phyloP scores from a whole-genome alignment of 2,888 invertebrate species.

The Podabrus alpinus region DNA sequence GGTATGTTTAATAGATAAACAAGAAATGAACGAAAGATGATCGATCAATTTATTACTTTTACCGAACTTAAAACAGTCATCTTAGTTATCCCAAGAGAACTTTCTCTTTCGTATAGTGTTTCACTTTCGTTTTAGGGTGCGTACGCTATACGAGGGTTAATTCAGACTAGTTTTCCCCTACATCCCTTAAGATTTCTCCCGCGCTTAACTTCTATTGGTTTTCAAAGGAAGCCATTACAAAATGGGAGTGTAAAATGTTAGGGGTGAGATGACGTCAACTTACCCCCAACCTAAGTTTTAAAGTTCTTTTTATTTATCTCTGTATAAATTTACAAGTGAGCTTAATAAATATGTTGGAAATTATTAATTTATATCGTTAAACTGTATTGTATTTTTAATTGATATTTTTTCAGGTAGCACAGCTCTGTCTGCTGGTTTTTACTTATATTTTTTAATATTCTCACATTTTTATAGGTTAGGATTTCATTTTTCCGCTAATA shows the following conservation, averaged over 20 bases:
- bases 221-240: constrained; percentile 46
- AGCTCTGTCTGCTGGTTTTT: background rate
- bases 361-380: background rate
- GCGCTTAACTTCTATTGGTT: constrained; percentile 42
- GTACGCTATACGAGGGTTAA: constrained; percentile 38
- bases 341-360: background rate
- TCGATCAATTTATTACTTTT: constrained; percentile 11
- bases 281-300: constrained; percentile 18
- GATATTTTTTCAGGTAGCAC: background rate
- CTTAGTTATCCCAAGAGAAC: constrained; percentile 33
- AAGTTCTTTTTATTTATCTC: constrained; percentile 25
- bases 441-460: too few species aligned
- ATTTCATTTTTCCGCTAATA: background rate
- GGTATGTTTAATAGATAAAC: background rate
- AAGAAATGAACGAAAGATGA: background rate
- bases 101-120: constrained; percentile 47
- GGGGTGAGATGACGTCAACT: constrained; percentile 39
- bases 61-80: constrained; percentile 13
- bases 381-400: background rate
- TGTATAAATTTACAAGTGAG: constrained; percentile 16
- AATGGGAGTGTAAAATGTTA: constrained; percentile 44
- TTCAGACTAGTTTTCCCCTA: constrained; percentile 42
- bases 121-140: constrained; percentile 45
- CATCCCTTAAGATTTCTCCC: constrained; percentile 44
- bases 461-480: background rate